A percentile compares a stretch with the other conserved stretches of the same genome.
Evolutionary conservation across 2,888 invertebrate species (phyloP).

Genomic region (Tetragonisca angustula): DNA sequence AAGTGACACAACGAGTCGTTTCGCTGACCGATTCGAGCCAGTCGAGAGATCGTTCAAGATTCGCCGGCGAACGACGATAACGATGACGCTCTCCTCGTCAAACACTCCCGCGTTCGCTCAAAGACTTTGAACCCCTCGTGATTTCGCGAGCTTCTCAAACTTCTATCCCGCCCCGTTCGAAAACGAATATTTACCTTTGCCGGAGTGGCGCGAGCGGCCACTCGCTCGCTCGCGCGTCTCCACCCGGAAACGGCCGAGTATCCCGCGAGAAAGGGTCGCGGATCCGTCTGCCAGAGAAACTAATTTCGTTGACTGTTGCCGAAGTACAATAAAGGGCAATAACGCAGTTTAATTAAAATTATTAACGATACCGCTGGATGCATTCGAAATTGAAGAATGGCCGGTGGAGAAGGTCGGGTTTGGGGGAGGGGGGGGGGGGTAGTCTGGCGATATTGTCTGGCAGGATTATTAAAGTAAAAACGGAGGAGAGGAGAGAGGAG

Average conservation of each 20-base stretch:
- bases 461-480: constrained; percentile 63
- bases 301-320: constrained; percentile 39
- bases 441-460: constrained; percentile 52
- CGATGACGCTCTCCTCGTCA: constrained; percentile 7
- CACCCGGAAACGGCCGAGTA: background rate
- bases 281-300: constrained; percentile 19
- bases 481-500: constrained; percentile 1
- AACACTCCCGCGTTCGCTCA: constrained; percentile 13
- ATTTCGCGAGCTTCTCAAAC: constrained; percentile 12
- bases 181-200: constrained; percentile 44
- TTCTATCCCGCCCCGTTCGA: constrained; percentile 11
- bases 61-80: background rate
- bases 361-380: constrained; percentile 39
- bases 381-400: constrained; percentile 38
- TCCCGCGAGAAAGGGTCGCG: background rate
- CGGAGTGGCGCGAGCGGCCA: background rate
- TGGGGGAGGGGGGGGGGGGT: too few species aligned
- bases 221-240: background rate
- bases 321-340: constrained; percentile 44
- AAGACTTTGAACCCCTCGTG: constrained; percentile 26
- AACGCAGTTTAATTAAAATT: constrained; percentile 50
- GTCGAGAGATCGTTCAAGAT: constrained; percentile 15
- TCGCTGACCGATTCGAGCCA: constrained; percentile 15
- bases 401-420: background rate
- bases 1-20: constrained; percentile 20